phyloP scores from a whole-genome alignment of 2,888 invertebrate species.

The Autographa gamma region DNA sequence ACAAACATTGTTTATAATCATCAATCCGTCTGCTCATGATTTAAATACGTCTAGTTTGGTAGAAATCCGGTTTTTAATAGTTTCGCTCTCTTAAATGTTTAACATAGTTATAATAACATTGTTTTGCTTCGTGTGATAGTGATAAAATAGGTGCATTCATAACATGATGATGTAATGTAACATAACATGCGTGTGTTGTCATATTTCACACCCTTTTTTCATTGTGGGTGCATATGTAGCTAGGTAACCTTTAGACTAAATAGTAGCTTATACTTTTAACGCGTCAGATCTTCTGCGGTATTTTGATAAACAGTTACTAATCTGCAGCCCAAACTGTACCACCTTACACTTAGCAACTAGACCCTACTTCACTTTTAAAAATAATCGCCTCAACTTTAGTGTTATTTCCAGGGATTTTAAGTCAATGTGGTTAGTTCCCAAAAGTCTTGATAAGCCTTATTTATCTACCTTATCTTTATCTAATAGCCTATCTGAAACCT shows the following conservation, averaged over 20 bases:
- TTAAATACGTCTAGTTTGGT: not conserved
- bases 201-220: not conserved
- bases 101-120: not conserved
- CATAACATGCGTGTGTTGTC: not conserved
- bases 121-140: not conserved
- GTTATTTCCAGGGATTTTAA: too few species aligned
- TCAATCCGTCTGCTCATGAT: constrained; percentile 5
- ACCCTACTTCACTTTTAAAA: too few species aligned
- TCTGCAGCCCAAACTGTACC: too few species aligned
- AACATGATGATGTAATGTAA: not conserved
- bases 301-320: too few species aligned
- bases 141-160: constrained; percentile 5
- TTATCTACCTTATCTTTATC: too few species aligned
- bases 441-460: too few species aligned
- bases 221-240: not conserved
- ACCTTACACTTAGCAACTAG: too few species aligned
- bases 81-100: not conserved
- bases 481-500: too few species aligned
- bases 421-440: too few species aligned
- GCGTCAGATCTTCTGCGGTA: too few species aligned
- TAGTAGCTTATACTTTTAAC: too few species aligned
- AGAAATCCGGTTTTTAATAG: not conserved
- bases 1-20: constrained; percentile 21
- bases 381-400: too few species aligned
- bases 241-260: not conserved